phyloP scores from a whole-genome alignment of 2,888 invertebrate genomes.

The Thera obeliscata region DNA sequence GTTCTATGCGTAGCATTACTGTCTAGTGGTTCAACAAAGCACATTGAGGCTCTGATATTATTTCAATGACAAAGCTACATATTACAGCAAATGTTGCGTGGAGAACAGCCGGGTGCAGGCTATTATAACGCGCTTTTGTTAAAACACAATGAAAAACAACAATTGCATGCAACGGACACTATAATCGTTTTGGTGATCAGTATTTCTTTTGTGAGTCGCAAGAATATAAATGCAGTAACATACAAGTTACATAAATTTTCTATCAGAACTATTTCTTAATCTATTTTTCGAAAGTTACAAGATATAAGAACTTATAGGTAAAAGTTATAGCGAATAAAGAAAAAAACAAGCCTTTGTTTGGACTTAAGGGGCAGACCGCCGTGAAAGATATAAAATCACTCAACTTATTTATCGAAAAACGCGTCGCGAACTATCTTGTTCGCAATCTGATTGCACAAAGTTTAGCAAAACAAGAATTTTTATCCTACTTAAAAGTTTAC shows the following conservation, averaged over 20 bases:
- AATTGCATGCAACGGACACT: constrained; percentile 15
- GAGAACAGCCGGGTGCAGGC: constrained; percentile 7
- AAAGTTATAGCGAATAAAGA: too few species aligned
- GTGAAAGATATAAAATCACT: too few species aligned
- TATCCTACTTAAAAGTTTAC: too few species aligned
- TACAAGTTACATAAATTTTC: too few species aligned
- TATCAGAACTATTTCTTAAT: too few species aligned
- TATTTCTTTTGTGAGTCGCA: background rate
- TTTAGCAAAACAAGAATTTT: too few species aligned
- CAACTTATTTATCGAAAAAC: too few species aligned
- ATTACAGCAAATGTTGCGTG: constrained; percentile 9
- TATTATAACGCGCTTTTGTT: constrained; percentile 14
- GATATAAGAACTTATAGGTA: background rate
- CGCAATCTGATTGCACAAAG: too few species aligned
- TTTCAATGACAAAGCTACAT: background rate
- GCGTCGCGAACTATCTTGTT: too few species aligned
- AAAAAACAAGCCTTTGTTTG: too few species aligned
- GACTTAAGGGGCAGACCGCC: too few species aligned
- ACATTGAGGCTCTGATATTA: too few species aligned
- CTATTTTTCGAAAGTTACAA: background rate
- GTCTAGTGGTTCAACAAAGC: constrained; percentile 8
- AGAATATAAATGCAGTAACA: background rate
- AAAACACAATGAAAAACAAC: constrained; percentile 20
- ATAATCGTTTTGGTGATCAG: constrained; percentile 5
- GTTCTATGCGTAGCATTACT: constrained; percentile 4